Percentiles rank a stretch among this genome's conserved stretches.
Conservation (phyloP, 2,113 vertebrate genomes). For the Athene cunicularia region DNA sequence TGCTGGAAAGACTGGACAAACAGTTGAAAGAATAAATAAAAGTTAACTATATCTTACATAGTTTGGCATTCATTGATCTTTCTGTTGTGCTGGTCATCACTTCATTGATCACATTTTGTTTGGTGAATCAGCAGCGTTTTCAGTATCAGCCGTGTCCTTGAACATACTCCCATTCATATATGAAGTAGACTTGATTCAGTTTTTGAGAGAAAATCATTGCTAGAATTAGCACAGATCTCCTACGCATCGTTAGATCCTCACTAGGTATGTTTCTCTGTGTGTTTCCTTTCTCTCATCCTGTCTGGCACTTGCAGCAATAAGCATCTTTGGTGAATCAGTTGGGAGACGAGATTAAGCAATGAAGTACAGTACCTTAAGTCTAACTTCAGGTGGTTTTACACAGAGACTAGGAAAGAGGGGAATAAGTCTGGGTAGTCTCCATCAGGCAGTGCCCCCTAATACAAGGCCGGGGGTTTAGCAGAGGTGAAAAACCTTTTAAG, state of each 20-base stretch:
- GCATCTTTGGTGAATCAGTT: neutral
- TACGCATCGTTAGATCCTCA: neutral
- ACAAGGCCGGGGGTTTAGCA: neutral
- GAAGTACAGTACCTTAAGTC: neutral
- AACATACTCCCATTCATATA: neutral
- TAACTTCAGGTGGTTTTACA: neutral
- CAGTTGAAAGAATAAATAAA: slow-evolving; percentile 22
- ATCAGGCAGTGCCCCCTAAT: neutral
- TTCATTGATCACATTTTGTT: neutral
- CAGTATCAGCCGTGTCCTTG: neutral
- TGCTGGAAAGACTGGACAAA: slow-evolving; percentile 2
- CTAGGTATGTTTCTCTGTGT: neutral
- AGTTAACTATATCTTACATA: neutral
- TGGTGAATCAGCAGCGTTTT: neutral
- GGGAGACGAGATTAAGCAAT: neutral
- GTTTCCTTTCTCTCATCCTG: neutral
- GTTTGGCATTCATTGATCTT: neutral
- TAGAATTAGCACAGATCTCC: neutral
- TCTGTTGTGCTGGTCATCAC: neutral
- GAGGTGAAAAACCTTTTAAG: neutral
- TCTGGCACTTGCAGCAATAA: neutral
- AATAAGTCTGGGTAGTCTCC: neutral
- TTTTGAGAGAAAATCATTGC: neutral
- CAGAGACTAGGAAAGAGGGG: neutral
- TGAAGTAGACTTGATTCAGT: neutral